phyloP scores from a whole-genome alignment of 2,113 vertebrate species.

The Grammomys surdaster region DNA sequence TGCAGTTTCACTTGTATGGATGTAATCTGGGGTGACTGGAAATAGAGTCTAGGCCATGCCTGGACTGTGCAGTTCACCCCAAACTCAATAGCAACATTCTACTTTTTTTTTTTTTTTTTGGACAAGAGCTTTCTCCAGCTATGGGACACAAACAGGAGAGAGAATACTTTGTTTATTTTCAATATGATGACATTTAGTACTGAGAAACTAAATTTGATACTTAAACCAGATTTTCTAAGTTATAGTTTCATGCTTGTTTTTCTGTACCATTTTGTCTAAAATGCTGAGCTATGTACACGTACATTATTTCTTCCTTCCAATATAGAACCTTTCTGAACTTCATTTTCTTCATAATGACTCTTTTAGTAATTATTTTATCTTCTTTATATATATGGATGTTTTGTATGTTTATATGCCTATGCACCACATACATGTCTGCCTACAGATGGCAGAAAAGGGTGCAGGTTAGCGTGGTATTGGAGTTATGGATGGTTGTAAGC shows the following conservation, averaged over 20 bases:
- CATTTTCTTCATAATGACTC: slow-evolving; percentile 20
- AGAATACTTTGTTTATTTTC: slow-evolving; percentile 13
- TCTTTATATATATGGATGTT: neutral
- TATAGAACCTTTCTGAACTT: slow-evolving; percentile 31
- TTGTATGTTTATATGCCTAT: neutral
- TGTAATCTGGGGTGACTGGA: neutral
- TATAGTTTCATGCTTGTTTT: neutral
- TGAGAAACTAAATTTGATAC: neutral
- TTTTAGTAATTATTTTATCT: neutral
- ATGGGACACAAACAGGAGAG: slow-evolving; percentile 15
- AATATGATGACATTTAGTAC: slow-evolving; percentile 16
- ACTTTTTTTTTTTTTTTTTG: neutral
- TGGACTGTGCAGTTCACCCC: neutral
- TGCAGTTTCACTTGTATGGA: neutral
- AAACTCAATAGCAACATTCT: neutral
- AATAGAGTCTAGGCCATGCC: neutral
- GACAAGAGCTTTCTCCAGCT: neutral
- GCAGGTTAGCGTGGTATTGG: neutral
- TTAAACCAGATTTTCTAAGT: neutral
- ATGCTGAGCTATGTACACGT: neutral
- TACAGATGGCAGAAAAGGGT: neutral
- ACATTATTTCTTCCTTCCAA: slow-evolving; percentile 27
- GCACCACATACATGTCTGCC: neutral
- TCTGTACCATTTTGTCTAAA: neutral
- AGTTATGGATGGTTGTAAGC: neutral